phyloP scores from a whole-genome alignment of 2,797 vertebrate genomes.

The Neosalanx taihuensis region DNA sequence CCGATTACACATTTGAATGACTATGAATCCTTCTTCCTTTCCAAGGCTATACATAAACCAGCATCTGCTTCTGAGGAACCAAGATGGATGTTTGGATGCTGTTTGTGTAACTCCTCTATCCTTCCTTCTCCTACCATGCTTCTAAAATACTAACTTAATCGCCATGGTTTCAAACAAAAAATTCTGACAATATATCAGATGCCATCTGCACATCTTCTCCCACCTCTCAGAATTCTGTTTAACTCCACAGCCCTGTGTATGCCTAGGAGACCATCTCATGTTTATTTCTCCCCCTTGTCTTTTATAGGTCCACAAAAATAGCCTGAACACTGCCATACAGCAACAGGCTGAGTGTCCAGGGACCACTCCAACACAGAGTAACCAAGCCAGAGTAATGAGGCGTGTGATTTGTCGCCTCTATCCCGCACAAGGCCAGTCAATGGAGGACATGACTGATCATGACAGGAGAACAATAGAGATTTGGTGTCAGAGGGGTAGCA shows the following conservation, averaged over 20 bases:
- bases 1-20: neutral
- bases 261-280: neutral
- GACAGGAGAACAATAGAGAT: constrained; percentile 75
- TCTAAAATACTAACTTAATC: neutral
- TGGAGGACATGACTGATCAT: constrained; percentile 76
- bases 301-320: constrained; percentile 21
- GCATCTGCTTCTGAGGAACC: constrained; percentile 6
- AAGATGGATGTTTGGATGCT: neutral
- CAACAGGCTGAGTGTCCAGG: constrained; percentile 72
- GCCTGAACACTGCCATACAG: constrained; percentile 55
- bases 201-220: neutral
- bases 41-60: neutral
- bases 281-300: neutral
- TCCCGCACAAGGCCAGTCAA: constrained; percentile 71
- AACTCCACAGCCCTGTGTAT: neutral
- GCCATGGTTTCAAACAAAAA: neutral
- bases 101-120: neutral
- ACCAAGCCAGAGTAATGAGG: constrained; percentile 83
- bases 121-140: neutral
- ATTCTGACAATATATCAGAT: constrained; percentile 15
- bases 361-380: constrained; percentile 66
- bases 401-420: constrained; percentile 81
- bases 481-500: constrained; percentile 71
- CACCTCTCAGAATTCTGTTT: neutral
- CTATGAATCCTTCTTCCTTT: neutral